Base-by-base conservation (phyloP, 2,113 vertebrate species). In the Leucoraja erinaceus region DNA sequence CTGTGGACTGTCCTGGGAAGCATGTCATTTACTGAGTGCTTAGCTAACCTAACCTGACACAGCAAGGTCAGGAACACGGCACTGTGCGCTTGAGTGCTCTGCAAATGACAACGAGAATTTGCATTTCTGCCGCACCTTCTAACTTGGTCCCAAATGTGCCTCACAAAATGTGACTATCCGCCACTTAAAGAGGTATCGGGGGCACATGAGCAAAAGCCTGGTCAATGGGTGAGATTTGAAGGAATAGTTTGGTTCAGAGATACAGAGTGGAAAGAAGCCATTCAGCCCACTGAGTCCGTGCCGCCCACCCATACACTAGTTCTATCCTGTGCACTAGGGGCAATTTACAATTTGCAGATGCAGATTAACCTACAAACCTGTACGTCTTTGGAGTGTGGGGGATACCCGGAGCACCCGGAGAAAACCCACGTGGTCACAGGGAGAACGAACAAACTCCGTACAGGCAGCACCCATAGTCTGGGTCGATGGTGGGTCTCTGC, bases 1-100 rank as follows among this genome's bases (percentile, higher is more conserved):
- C 25, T n/a, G 11, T 84, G 81, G 54, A 54, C 18, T 84, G 79
- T 25, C 4, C 5, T 18, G 79, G 81, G 25, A 84, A 84, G 56
- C 25, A 5, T 84, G 79, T 84, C 79, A 84, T 84, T 84, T 84
- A 84, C 79, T 84, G 79, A 61, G 56, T 59, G 14, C n/a, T 84
- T 84, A n/a, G 22, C 10, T 25, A 84, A 84, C 81, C 61, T 84
- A 61, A 61, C 61, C 10, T 84, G 81, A 84, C 54, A 83, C 18
- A 84, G 11, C 54, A 25, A 59, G 54, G 20, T 25, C 25, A 25
- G 79, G 59, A 59, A 83, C 20, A 59, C 47, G 22, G 10, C 79
- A 59, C 16, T 8, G 22, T 28, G 11, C 9, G 10, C 54, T 83
- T 28, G 8, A 12, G 79, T 56, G 28, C 3, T 56, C 78, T 81